Base-by-base conservation (phyloP, 2,888 invertebrate genomes). In the Oscheius myriophilus region DNA sequence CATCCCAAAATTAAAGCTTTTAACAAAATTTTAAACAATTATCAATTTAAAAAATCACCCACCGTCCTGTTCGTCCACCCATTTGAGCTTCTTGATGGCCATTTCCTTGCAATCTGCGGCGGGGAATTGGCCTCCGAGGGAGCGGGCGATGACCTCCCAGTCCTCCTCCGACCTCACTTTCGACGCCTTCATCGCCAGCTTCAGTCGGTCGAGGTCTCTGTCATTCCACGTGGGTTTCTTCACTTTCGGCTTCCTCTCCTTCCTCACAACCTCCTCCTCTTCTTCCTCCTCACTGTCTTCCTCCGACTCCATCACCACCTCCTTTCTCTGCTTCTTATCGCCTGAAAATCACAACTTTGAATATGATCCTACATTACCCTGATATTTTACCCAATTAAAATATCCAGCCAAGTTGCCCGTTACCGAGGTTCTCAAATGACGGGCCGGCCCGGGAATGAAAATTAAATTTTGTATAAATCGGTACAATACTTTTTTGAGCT, bases 141-240 rank as follows among this genome's bases (percentile, higher is more conserved):
- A 55, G 21, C 55, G 26, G 11, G 55, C 25, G 12, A 55, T 55
- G n/a, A 25, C 26, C 55, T 55, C 55, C 55, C 55, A 55, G n/a
- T 55, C 55, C n/a, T 39, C 39, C 1, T 55, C 55, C 25, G n/a
- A 1, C 18, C 26, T 26, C 12, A 55, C 39, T 16, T 33, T 33
- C n/a, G 18, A 25, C 1, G 55, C 55, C 12, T 12, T 16, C 1
- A 55, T 12, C 1, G 55, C 55, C n/a, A 55, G 55, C 55, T 55
- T 55, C 26, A 55, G 33, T 4, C 55, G 26, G 1, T 55, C 55
- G 55, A 55, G 26, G 26, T 55, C 55, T 11, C 12, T 39, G 2
- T 33, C 12, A 12, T 55, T 55, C 55, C 55, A 55, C 18, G 55
- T 55, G n/a, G 18, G 21, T 9, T 55, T 55, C 26, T 55, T 55